These are phyloP conservation scores for Axinella damicornis DNA, from an alignment of 37 sponge, comb jelly and placozoan genomes.

Conservation along the genomic window DNA sequence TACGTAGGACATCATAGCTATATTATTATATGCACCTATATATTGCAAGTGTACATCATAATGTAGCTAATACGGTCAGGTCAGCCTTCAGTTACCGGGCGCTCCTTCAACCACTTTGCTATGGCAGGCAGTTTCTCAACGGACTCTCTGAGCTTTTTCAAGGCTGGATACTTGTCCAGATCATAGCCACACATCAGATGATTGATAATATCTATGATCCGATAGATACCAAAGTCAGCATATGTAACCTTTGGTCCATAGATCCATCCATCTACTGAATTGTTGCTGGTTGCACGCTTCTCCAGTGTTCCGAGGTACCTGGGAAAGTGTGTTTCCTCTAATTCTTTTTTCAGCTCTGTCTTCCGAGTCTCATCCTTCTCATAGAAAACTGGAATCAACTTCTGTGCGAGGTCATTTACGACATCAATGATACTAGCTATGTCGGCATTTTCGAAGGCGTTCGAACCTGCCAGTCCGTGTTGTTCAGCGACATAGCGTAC, in stretches of 20 bases:
- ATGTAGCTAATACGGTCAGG: no score
- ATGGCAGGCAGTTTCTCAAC: constrained; percentile 41
- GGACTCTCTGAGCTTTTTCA: constrained; percentile 25
- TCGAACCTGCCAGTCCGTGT: constrained; percentile 52
- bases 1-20: no score
- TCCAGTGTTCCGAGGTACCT: constrained; percentile 17
- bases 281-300: constrained; percentile 7
- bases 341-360: constrained; percentile 10
- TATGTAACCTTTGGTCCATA: constrained; percentile 55
- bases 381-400: constrained; percentile 8
- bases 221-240: constrained; percentile 34
- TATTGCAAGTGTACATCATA: no score
- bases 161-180: constrained; percentile 28
- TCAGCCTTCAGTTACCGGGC: constrained; percentile 36
- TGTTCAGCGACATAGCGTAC: constrained; percentile 65
- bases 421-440: constrained; percentile 53
- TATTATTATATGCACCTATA: no score
- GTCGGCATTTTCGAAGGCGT: constrained; percentile 38
- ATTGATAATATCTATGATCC: constrained; percentile 13
- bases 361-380: constrained; percentile 57
- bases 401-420: constrained; percentile 17
- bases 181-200: background rate
- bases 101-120: constrained; percentile 48
- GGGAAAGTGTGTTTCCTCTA: constrained; percentile 21
- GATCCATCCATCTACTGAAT: constrained; percentile 28